A percentile compares a stretch with the other conserved stretches of the same genome.
Evolutionary conservation across 1,140 invertebrate genomes (phyloP).

Genomic region (Caenorhabditis brenneri): DNA sequence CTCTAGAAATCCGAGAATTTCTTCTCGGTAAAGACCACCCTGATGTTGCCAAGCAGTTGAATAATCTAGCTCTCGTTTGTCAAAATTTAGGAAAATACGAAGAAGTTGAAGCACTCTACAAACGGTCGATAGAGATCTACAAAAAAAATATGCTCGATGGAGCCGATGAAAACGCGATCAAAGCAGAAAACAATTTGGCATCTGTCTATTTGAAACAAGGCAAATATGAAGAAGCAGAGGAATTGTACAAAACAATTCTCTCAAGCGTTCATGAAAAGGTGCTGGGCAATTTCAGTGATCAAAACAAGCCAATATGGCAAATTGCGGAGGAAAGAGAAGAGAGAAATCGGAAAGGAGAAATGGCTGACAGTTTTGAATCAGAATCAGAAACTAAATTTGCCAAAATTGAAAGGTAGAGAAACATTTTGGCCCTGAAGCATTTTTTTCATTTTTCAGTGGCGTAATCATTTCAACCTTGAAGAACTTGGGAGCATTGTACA

Average conservation of each 20-base stretch:
- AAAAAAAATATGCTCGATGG: constrained; percentile 92
- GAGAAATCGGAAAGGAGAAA: constrained; percentile 73
- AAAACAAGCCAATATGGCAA: constrained; percentile 99
- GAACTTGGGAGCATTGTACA: constrained; percentile 92
- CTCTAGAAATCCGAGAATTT: constrained; percentile 95
- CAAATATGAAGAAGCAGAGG: constrained; percentile 96
- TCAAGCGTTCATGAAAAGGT: constrained; percentile 93
- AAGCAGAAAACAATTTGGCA: constrained; percentile 98
- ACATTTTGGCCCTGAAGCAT: background rate
- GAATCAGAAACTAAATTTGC: constrained; percentile 94
- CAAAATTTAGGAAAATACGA: constrained; percentile 83
- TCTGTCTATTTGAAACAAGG: constrained; percentile 97
- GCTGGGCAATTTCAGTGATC: constrained; percentile 81
- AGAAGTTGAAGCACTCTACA: constrained; percentile 82
- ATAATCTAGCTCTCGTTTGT: constrained; percentile 97
- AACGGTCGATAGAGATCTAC: constrained; percentile 92
- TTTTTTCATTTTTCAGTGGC: constrained; percentile 75
- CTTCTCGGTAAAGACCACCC: constrained; percentile 96
- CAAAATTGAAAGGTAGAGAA: constrained; percentile 84
- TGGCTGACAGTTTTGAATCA: constrained; percentile 78
- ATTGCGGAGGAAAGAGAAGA: constrained; percentile 95
- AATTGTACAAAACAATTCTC: constrained; percentile 90
- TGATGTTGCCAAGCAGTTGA: constrained; percentile 98
- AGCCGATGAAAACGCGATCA: constrained; percentile 96
- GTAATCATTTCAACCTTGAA: constrained; percentile 93